Evolutionary conservation across 1,140 invertebrate genomes (phyloP).

Genomic region (Leptinotarsa defecta): DNA sequence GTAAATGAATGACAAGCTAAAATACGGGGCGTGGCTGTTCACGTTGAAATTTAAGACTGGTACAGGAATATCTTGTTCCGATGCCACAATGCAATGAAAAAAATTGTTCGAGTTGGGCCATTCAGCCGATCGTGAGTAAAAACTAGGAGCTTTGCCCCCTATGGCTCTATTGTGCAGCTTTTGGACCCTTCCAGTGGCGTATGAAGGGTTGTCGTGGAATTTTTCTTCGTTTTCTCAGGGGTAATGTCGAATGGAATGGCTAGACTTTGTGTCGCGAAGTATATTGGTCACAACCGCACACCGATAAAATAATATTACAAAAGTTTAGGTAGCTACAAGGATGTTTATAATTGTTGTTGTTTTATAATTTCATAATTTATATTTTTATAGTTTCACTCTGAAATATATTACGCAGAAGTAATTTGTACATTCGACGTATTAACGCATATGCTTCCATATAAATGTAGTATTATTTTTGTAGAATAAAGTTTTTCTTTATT

Average conservation of each 20-base stretch:
- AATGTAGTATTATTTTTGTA: too few relatives aligned
- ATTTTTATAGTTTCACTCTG: too few relatives aligned
- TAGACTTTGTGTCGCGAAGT: not conserved
- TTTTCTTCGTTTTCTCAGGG: not conserved
- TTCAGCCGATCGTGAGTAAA: constrained; percentile 52
- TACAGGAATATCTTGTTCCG: constrained; percentile 52
- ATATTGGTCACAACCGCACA: not conserved
- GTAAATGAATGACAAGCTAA: constrained; percentile 50
- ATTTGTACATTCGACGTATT: too few relatives aligned
- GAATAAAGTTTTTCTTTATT: too few relatives aligned
- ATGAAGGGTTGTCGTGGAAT: not conserved
- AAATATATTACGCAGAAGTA: too few relatives aligned
- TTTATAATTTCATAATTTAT: too few relatives aligned
- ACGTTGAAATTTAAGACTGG: constrained; percentile 52
- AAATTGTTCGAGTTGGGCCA: constrained; percentile 49
- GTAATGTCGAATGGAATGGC: not conserved
- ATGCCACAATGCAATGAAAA: constrained; percentile 48
- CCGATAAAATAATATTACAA: not conserved
- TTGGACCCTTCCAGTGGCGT: constrained; percentile 22
- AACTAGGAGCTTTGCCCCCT: constrained; percentile 53
- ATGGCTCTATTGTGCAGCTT: constrained; percentile 43
- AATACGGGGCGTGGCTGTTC: constrained; percentile 48
- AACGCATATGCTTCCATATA: too few relatives aligned
- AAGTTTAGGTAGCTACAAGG: not conserved
- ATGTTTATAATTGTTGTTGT: too few relatives aligned